phyloP scores from a whole-genome alignment of 2,888 invertebrate species.

The Priocnemis perturbator region DNA sequence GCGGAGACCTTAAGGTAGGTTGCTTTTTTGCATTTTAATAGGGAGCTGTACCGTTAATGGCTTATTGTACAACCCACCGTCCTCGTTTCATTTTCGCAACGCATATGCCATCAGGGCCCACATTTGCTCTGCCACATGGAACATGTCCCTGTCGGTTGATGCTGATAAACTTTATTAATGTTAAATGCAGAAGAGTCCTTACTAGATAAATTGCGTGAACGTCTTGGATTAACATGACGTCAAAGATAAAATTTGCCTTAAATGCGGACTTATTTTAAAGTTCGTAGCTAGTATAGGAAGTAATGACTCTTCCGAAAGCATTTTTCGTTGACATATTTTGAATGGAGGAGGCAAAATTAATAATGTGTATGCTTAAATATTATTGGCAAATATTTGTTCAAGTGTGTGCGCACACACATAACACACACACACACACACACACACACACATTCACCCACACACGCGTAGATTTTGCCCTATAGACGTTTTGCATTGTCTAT shows the following conservation, averaged over 20 bases:
- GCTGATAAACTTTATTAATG: not conserved
- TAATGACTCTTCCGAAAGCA: no score
- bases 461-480: no score
- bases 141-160: conserved; percentile 15
- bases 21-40: conserved; percentile 48
- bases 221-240: no score
- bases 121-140: not conserved
- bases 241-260: no score
- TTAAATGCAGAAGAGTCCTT: no score
- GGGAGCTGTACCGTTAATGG: conserved; percentile 33
- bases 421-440: no score
- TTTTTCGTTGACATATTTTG: no score
- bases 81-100: conserved; percentile 36
- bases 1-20: conserved; percentile 53
- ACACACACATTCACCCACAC: no score
- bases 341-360: conserved; percentile 18
- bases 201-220: no score
- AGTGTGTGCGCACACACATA: no score
- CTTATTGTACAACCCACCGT: conserved; percentile 44
- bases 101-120: conserved; percentile 33
- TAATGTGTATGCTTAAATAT: conserved; percentile 41
- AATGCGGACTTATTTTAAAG: not conserved
- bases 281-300: not conserved
- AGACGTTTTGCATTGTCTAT: no score
- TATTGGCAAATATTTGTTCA: no score